phyloP scores from a whole-genome alignment of 2,888 invertebrate genomes.

The Drosophila prolongata region DNA sequence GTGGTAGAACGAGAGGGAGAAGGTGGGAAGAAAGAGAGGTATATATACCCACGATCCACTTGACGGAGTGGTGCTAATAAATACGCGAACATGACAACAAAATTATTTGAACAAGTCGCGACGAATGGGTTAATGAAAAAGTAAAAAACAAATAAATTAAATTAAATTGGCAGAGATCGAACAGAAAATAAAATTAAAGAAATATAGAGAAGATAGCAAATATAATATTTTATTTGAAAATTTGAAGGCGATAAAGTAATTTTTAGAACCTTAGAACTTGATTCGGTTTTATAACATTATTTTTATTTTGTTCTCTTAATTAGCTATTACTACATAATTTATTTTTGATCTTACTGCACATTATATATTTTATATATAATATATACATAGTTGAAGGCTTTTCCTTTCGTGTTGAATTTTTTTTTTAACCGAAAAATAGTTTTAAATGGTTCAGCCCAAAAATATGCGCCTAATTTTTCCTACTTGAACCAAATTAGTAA shows the following conservation, averaged over 20 bases:
- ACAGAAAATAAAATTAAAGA: not conserved
- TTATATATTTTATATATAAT: too few species aligned
- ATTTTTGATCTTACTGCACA: too few species aligned
- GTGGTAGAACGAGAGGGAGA: not conserved
- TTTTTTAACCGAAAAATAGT: too few species aligned
- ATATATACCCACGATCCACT: slow-evolving; percentile 16
- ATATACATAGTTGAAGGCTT: too few species aligned
- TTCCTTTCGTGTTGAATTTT: too few species aligned
- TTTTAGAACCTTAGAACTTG: too few species aligned
- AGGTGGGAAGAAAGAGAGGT: not conserved
- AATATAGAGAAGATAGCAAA: not conserved
- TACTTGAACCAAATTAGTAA: not conserved
- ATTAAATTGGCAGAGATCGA: slow-evolving; percentile 36
- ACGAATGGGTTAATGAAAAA: slow-evolving; percentile 26
- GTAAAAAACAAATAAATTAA: slow-evolving; percentile 36
- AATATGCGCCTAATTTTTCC: not conserved
- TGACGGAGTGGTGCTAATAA: slow-evolving; percentile 66
- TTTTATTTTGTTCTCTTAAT: too few species aligned
- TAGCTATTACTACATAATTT: too few species aligned
- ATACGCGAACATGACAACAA: slow-evolving; percentile 52
- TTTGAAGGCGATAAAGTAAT: too few species aligned
- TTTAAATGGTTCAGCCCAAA: slow-evolving; percentile 3
- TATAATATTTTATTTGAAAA: not conserved
- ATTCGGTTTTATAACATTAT: too few species aligned
- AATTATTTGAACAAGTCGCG: slow-evolving; percentile 37